Evolutionary conservation across 1,140 invertebrate genomes (phyloP), one percentile per base, ranked within the genome.

Genomic region (Drosophila sproati): DNA sequence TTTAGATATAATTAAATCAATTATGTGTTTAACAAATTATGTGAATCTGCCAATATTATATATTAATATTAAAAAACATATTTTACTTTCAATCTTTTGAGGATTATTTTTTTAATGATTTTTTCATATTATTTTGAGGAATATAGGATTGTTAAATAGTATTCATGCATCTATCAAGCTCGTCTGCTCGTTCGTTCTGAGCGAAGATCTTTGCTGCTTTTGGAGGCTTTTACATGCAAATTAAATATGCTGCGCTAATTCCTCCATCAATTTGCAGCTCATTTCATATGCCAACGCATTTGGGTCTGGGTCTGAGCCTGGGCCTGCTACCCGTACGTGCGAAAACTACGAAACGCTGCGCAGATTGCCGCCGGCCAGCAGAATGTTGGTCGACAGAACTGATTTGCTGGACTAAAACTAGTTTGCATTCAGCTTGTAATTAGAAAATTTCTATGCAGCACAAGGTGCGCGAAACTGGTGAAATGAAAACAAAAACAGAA

Each of bases 401-500:
- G 20, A 20, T 20, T 20, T 20, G 45, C 29, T 28, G 34, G 32
- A 54, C 37, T 37, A 35, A 72, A 82, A 80, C 80, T 88, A 83
- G 85, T 83, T 88, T 88, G 77, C 80, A 83, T 85, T 82, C 78
- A 50, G 73, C 55, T 77, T 85, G 82, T 91, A 87, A 89, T 91
- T 91, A 89, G 85, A 86, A 91, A 82, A 80, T 91, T 89, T 89
- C 64, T 54, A 66, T 72, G 64, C 64, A 45, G 28, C 35, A 50
- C 43, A 45, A 47, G 64, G 35, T 43, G 70, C 52, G 57, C 32
- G 47, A 45, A 12, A 47, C 54, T 74, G 71, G 77, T 69, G 75
- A 76, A 78, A 85, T 74, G 83, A 89, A 91, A 91, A 88, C 90
- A 91, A 91, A 91, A 92, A 86, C 87, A 91, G 85, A 77, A 91